Evolutionary conservation across 2,797 vertebrate species (phyloP), one percentile per base, ranked within the genome.

Genomic region (Enteromius argenteus): DNA sequence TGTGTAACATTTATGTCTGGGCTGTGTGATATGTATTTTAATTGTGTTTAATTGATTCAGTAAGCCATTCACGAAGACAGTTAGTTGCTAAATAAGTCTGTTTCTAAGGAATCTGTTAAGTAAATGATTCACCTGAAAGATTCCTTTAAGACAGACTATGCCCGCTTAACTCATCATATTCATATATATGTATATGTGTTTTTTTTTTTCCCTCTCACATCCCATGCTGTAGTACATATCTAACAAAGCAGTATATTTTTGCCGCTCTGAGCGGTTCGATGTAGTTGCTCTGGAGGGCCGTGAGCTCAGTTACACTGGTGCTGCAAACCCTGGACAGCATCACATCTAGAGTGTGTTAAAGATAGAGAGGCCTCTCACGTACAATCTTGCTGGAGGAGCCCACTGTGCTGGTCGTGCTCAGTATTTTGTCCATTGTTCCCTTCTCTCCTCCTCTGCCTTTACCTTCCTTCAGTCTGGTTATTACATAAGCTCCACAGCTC

Each of bases 401-500:
- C 73, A 62, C 85, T 72, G 58, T 74, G 69, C 66, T 15, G 49
- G 21, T 5, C 30, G 2, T 62, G 27, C 62, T 42, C 60, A 66
- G 35, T 39, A 68, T 86, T 85, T 67, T 42, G 49, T 56, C 80
- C 85, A 74, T 74, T 71, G 53, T 85, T 51, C 60, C 30, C 64
- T 84, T 15, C 37, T 81, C 51, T 69, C n/a, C 27, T 49, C 37
- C 81, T 71, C 62, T 76, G 86, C 77, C 84, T 88, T 60, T 64
- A 67, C 85, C 87, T 87, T 88, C 83, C 86, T 85, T 86, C 85
- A 86, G 72, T 79, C 76, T 80, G 66, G 85, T 92, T 89, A 93
- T 94, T 94, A 91, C 92, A 89, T 93, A 94, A 95, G 89, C 87
- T 74, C 86, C 78, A 79, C 86, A 88, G 82, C 85, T 86, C 89